These are phyloP conservation scores for Zaprionus africanus DNA, from an alignment of 1,140 invertebrate species.

Conservation along the genomic window DNA sequence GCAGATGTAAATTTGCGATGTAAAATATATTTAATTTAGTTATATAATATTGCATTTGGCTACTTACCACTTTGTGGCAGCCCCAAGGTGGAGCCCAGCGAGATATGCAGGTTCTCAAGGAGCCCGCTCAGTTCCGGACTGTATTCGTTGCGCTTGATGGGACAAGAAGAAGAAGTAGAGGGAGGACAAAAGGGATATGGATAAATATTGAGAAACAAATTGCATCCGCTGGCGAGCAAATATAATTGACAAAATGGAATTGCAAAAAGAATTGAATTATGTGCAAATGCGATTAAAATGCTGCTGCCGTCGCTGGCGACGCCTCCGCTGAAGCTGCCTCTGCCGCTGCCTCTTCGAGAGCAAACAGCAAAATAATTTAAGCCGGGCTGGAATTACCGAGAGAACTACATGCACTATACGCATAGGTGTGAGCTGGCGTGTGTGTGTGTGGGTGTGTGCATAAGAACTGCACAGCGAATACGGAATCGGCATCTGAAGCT, in stretches of 20 bases:
- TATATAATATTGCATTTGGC: neutral
- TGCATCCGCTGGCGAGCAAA: conserved; percentile 43
- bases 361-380: conserved; percentile 66
- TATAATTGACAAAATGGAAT: conserved; percentile 77
- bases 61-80: conserved; percentile 77
- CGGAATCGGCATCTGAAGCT: conserved; percentile 23
- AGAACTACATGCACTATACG: conserved; percentile 47
- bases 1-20: neutral
- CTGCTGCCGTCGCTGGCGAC: conserved; percentile 6
- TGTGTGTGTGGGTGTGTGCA: neutral
- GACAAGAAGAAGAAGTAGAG: conserved; percentile 3
- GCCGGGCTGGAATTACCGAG: conserved; percentile 59
- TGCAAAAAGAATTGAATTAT: conserved; percentile 76
- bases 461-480: conserved; percentile 9
- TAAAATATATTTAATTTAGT: neutral
- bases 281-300: conserved; percentile 75
- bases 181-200: conserved; percentile 7
- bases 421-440: neutral
- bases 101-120: conserved; percentile 80
- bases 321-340: conserved; percentile 5
- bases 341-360: conserved; percentile 23
- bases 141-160: conserved; percentile 74
- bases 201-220: conserved; percentile 55
- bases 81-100: conserved; percentile 78
- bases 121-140: conserved; percentile 74